Evolutionary conservation across 1,140 invertebrate genomes (phyloP).

Genomic region (Drosophila bifasciata): DNA sequence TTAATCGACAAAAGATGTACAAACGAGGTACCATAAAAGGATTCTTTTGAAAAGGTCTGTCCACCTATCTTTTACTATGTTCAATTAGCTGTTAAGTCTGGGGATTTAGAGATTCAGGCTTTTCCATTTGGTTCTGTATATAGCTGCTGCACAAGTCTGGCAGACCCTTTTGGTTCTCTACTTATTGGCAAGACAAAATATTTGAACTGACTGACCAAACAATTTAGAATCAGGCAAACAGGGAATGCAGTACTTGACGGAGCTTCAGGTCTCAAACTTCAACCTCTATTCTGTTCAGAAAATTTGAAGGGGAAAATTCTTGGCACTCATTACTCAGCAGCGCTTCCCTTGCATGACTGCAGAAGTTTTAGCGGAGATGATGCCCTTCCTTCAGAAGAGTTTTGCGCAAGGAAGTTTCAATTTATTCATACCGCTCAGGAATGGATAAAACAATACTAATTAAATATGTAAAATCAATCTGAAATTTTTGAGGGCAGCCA

Average conservation of each 20-base stretch:
- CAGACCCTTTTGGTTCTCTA: conserved; percentile 1
- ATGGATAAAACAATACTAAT: conserved; percentile 19
- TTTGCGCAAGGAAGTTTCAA: background rate
- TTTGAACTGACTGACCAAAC: conserved; percentile 1
- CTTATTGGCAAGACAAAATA: too few species aligned
- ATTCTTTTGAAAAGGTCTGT: background rate
- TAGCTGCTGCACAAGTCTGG: too few species aligned
- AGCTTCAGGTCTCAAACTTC: background rate
- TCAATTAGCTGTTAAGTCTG: background rate
- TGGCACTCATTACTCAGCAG: too few species aligned
- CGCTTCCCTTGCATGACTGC: too few species aligned
- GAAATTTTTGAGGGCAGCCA: conserved; percentile 1
- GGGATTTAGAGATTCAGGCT: too few species aligned
- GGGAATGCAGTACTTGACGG: too few species aligned
- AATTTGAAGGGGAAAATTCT: too few species aligned
- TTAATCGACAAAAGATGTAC: too few species aligned
- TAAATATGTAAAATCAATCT: conserved; percentile 30
- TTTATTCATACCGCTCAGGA: conserved; percentile 18
- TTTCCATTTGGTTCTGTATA: too few species aligned
- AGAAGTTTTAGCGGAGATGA: too few species aligned
- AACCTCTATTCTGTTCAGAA: too few species aligned
- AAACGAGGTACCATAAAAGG: too few species aligned
- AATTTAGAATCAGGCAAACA: conserved; percentile 5
- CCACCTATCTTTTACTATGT: background rate
- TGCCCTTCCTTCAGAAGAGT: background rate